Evolutionary conservation across 2,113 vertebrate species (phyloP).

Genomic region (Chiloscyllium plagiosum): DNA sequence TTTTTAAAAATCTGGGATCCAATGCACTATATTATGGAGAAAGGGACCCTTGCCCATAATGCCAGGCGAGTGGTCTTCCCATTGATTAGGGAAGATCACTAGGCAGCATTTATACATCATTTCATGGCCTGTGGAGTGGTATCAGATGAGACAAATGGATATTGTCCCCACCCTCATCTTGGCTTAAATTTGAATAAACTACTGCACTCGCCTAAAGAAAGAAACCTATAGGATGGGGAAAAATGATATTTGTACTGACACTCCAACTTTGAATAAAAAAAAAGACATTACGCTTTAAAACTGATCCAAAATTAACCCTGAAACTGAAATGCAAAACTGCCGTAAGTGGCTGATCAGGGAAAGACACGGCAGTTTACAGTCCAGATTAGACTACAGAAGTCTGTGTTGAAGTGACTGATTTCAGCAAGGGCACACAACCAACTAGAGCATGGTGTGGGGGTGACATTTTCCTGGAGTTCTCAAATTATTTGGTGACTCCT

Average conservation of each 20-base stretch:
- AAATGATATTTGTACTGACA: neutral
- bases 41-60: neutral
- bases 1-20: no score
- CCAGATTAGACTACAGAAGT: neutral
- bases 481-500: neutral
- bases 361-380: neutral
- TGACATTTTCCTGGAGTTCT: neutral
- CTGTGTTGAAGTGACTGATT: neutral
- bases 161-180: neutral
- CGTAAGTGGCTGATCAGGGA: neutral
- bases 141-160: neutral
- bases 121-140: neutral
- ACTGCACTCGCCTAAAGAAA: neutral
- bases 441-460: neutral
- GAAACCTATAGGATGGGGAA: neutral
- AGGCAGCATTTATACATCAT: neutral
- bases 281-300: neutral
- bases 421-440: neutral
- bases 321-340: neutral
- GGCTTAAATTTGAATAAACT: neutral
- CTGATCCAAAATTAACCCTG: neutral
- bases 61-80: neutral
- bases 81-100: neutral
- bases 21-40: neutral
- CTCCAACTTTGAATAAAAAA: neutral